These are phyloP conservation scores for Cyanoramphus novaezelandiae DNA, from an alignment of 2,113 vertebrate genomes.

Conservation along the genomic window DNA sequence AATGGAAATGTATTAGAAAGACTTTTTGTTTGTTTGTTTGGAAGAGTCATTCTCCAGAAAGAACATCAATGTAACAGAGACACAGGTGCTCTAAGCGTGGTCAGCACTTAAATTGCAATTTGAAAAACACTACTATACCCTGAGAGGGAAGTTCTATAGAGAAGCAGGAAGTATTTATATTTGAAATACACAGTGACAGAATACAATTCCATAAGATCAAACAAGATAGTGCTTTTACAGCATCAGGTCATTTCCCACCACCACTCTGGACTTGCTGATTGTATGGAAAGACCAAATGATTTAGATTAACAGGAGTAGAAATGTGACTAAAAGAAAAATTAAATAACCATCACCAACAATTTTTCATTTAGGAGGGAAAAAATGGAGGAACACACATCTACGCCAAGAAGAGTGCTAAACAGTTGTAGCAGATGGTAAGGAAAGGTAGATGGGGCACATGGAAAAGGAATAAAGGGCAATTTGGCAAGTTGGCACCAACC, in stretches of 20 bases:
- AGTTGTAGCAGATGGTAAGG: constrained; percentile 50
- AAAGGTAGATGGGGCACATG: constrained; percentile 55
- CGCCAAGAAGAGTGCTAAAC: constrained; percentile 37
- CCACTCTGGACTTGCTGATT: not conserved
- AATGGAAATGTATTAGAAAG: not conserved
- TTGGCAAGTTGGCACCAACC: constrained; percentile 66
- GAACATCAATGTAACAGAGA: not conserved
- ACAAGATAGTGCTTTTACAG: not conserved
- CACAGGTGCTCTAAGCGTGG: not conserved
- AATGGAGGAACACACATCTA: constrained; percentile 54
- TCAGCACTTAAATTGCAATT: not conserved
- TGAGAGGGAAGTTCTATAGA: not conserved
- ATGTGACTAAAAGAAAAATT: constrained; percentile 3
- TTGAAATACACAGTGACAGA: not conserved
- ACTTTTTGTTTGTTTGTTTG: not conserved
- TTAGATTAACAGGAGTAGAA: constrained; percentile 33
- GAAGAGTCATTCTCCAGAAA: not conserved
- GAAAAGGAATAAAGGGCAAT: constrained; percentile 58
- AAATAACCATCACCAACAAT: constrained; percentile 39
- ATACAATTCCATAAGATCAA: not conserved
- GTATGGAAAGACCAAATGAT: not conserved
- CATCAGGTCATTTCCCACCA: not conserved
- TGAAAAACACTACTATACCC: not conserved
- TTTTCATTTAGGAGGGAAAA: not conserved
- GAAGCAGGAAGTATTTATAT: not conserved